These are phyloP conservation scores for Penaeus monodon DNA, from an alignment of 2,888 invertebrate genomes.

Conservation along the genomic window DNA sequence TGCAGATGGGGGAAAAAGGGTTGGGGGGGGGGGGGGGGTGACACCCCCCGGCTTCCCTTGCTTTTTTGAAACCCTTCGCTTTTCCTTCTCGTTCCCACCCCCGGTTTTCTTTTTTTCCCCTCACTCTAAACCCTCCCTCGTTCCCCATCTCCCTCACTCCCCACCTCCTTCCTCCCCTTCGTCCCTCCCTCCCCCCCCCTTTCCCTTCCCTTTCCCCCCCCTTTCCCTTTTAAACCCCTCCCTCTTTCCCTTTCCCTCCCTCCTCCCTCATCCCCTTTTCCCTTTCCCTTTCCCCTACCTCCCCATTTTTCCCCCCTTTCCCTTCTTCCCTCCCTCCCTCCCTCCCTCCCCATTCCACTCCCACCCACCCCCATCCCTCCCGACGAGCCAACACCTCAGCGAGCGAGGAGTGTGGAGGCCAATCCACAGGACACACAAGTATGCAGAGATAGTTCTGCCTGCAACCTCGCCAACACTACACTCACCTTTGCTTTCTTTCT, in stretches of 20 bases:
- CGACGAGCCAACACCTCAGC: not conserved
- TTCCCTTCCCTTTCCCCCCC: too few relatives aligned
- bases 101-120: not conserved
- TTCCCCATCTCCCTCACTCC: too few relatives aligned
- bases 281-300: not conserved
- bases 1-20: too few relatives aligned
- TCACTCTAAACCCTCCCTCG: not conserved
- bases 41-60: slow-evolving; percentile 10
- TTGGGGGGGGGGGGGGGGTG: too few relatives aligned
- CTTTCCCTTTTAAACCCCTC: not conserved
- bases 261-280: slow-evolving; percentile 1
- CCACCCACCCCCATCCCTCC: not conserved
- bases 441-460: too few relatives aligned
- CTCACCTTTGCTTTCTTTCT: too few relatives aligned
- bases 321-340: not conserved
- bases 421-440: too few relatives aligned
- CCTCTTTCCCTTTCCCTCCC: not conserved
- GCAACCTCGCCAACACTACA: too few relatives aligned
- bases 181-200: not conserved
- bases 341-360: not conserved
- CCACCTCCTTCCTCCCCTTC: too few relatives aligned
- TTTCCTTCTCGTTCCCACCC: not conserved
- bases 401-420: too few relatives aligned
- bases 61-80: slow-evolving; percentile 2
- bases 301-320: not conserved